Conservation (phyloP, 1,140 invertebrate genomes). For the Formica selysi region DNA sequence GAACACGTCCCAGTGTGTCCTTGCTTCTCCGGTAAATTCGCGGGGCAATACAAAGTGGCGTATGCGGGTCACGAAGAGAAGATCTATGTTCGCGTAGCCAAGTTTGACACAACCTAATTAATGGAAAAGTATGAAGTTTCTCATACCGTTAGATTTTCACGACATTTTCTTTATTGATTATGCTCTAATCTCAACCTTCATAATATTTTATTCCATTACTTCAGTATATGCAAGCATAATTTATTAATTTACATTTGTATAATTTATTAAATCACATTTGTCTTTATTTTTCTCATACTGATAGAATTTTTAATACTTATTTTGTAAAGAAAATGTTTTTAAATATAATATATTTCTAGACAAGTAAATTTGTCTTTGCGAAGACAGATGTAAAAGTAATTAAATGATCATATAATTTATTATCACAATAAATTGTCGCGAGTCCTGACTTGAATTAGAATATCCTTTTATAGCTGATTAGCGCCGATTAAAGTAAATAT, state of each 20-base stretch:
- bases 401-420: slow-evolving; percentile 47
- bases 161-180: slow-evolving; percentile 40
- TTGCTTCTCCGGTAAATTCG: slow-evolving; percentile 43
- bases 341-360: background rate
- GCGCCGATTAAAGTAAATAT: slow-evolving; percentile 77
- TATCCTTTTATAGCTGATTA: slow-evolving; percentile 74
- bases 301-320: background rate
- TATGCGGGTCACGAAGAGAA: slow-evolving; percentile 70
- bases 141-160: background rate
- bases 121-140: slow-evolving; percentile 68
- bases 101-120: slow-evolving; percentile 65
- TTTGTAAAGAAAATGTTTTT: background rate
- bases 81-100: slow-evolving; percentile 48
- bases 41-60: slow-evolving; percentile 66
- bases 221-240: background rate
- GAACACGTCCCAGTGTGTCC: slow-evolving; percentile 22
- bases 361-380: slow-evolving; percentile 21
- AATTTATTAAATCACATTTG: background rate
- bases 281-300: no score
- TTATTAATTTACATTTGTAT: background rate
- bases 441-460: slow-evolving; percentile 67
- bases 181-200: background rate
- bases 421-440: slow-evolving; percentile 73
- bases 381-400: slow-evolving; percentile 36
- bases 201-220: background rate